These are phyloP conservation scores for Falcunculus frontatus DNA, from an alignment of 2,113 vertebrate species.

Conservation along the genomic window DNA sequence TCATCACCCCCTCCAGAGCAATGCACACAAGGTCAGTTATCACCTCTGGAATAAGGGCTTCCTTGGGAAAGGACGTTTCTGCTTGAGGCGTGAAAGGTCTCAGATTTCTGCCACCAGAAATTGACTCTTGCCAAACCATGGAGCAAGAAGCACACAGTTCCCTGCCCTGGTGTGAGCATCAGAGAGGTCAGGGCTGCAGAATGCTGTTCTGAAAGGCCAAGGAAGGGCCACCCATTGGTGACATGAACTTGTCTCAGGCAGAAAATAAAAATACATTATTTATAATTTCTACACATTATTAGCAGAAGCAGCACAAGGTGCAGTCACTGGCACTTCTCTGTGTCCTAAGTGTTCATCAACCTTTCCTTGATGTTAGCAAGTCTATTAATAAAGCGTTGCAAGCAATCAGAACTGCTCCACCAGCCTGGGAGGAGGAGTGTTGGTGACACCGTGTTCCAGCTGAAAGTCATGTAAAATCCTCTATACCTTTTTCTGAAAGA, in stretches of 20 bases:
- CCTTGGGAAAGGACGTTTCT: neutral
- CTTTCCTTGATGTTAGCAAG: slow-evolving; percentile 52
- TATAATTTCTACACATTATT: neutral
- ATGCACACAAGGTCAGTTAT: rapidly evolving
- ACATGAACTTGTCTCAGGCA: neutral
- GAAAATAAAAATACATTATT: neutral
- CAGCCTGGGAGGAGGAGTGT: neutral
- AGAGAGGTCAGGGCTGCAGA: neutral
- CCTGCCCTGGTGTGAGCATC: neutral
- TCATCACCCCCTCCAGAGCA: neutral
- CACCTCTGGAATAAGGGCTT: neutral
- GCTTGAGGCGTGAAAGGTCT: neutral
- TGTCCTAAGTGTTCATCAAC: slow-evolving; percentile 15
- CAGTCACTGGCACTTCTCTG: neutral
- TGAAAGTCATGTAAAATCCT: slow-evolving; percentile 50
- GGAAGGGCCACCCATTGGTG: neutral
- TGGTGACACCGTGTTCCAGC: slow-evolving; percentile 42
- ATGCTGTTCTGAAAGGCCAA: neutral
- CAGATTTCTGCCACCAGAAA: neutral
- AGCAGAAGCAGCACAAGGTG: slow-evolving; percentile 13
- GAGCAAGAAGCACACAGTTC: neutral
- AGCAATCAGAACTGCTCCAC: slow-evolving; percentile 42
- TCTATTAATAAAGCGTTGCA: slow-evolving; percentile 43
- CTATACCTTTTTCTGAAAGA: slow-evolving; percentile 20
- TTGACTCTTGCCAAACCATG: neutral